Evolutionary conservation across 92 coral and sea anemone species (phyloP), one percentile per base, ranked within the genome.

Genomic region (Actinostola sp.): DNA sequence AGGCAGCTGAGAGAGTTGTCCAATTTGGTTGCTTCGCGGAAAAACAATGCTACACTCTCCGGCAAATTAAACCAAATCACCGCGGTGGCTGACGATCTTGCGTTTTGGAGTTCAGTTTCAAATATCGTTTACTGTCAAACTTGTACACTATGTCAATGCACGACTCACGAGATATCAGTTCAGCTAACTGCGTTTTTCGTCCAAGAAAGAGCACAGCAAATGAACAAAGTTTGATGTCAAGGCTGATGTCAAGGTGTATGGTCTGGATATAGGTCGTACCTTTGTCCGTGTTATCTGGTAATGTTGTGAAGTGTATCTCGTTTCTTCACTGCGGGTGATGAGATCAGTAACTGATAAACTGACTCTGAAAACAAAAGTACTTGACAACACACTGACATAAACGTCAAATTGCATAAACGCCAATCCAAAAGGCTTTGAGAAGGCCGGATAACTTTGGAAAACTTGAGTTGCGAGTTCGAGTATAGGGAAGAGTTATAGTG

Each of bases 371-470:
- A 53, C 60, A 53, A 53, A 53, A 3, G 63, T 12, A 57, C 39
- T 57, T 57, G 63, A 57, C 63, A 57, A 57, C 63, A 4, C 13
- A 30, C 39, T 57, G 63, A 27, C 63, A 57, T 27, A 19, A 57
- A 57, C 32, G 29, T 28, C 24, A 19, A 53, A 20, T 8, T 53
- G 8, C 31, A n/a, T n/a, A n/a, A 20, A 21, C 29, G 60, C 25
- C 60, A 53, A 24, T 53, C 60, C 20, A 53, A 48, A 48, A 48
- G 16, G 19, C 21, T 48, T 48, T 17, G 54, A 48, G 19, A 48
- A 17, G 12, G 54, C n/a, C n/a, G n/a, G n/a, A n/a, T n/a, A n/a
- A n/a, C n/a, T n/a, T n/a, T n/a, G n/a, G n/a, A n/a, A n/a, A n/a
- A n/a, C n/a, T n/a, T n/a, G n/a, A n/a, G n/a, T n/a, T n/a, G n/a